phyloP scores from a whole-genome alignment of 2,113 vertebrate species.

The Riparia riparia region DNA sequence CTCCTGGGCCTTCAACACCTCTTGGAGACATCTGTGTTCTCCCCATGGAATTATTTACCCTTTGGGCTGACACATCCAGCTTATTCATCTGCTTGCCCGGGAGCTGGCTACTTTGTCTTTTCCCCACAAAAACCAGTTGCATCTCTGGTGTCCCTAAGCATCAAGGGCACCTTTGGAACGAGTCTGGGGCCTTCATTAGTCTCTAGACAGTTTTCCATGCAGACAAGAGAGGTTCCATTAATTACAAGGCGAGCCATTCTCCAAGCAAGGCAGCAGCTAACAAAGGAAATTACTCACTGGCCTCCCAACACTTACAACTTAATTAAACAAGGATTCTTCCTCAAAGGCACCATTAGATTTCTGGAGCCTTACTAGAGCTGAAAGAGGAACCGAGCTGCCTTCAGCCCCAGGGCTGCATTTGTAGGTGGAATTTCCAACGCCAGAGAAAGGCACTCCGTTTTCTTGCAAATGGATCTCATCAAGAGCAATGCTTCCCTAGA shows the following conservation, averaged over 20 bases:
- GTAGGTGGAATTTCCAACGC: neutral
- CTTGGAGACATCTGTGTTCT: neutral
- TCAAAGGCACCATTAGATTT: slow-evolving; percentile 24
- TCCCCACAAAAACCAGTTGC: neutral
- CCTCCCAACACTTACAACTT: neutral
- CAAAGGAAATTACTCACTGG: slow-evolving; percentile 25
- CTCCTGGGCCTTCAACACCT: too few relatives aligned
- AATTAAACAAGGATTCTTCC: slow-evolving; percentile 1
- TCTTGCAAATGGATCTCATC: neutral
- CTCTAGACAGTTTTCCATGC: neutral
- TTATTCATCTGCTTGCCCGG: neutral
- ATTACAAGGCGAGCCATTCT: neutral
- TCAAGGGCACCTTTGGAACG: neutral
- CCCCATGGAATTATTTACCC: neutral
- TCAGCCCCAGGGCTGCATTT: neutral
- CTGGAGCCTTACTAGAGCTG: neutral
- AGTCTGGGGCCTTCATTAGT: neutral
- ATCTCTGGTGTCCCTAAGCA: neutral
- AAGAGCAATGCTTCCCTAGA: neutral
- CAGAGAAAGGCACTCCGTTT: neutral
- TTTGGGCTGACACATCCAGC: neutral
- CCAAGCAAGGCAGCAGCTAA: neutral
- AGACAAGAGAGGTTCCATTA: slow-evolving; percentile 17
- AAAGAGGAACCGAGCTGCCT: neutral
- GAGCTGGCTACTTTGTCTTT: neutral